A percentile compares a stretch with the other conserved stretches of the same genome.
Evolutionary conservation across 2,888 invertebrate genomes (phyloP).

Genomic region (Rugalucina vietnamica): DNA sequence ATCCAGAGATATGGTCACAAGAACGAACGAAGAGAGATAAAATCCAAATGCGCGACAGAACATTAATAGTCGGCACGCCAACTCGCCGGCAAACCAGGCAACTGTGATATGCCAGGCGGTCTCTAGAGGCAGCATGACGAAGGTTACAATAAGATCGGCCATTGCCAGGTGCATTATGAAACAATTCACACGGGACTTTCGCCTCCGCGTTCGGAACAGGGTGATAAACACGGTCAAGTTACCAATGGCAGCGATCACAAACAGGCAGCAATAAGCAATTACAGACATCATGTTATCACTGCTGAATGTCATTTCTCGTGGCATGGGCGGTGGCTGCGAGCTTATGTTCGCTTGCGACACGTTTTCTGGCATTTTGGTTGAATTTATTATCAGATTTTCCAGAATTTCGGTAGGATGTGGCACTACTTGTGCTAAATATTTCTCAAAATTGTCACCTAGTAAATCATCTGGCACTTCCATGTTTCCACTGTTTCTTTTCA

Average conservation of each 20-base stretch:
- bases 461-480: constrained; percentile 11
- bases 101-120: constrained; percentile 90
- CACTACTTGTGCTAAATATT: no score
- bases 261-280: constrained; percentile 88
- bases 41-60: constrained; percentile 90
- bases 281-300: constrained; percentile 93
- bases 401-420: no score
- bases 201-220: constrained; percentile 87
- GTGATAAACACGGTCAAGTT: constrained; percentile 91
- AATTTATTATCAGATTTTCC: no score
- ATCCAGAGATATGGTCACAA: constrained; percentile 91
- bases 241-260: constrained; percentile 90
- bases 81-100: constrained; percentile 90
- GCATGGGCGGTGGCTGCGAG: no score
- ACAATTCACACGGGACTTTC: constrained; percentile 89
- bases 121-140: constrained; percentile 89
- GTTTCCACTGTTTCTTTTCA: no score
- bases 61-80: constrained; percentile 89
- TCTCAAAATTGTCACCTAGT: constrained; percentile 9
- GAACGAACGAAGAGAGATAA: constrained; percentile 89
- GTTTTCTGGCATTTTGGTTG: no score
- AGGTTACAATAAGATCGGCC: constrained; percentile 92
- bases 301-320: constrained; percentile 91
- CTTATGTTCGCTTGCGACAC: no score
- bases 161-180: constrained; percentile 91